Conservation (phyloP, 2,113 vertebrate species). For the Oncorhynchus nerka region DNA sequence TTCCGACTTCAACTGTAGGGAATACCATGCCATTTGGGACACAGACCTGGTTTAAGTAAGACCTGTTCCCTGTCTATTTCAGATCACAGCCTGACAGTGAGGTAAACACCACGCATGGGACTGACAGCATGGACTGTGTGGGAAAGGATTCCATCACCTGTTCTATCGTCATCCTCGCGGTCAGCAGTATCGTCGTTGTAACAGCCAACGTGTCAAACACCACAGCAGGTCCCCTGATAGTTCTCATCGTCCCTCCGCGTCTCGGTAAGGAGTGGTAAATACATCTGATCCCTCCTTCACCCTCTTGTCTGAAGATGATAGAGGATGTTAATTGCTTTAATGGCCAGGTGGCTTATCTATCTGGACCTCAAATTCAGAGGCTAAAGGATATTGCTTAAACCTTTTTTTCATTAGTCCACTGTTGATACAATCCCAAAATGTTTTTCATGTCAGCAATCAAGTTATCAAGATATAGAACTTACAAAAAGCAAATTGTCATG, state of each 20-base stretch:
- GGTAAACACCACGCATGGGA: conserved; percentile 23
- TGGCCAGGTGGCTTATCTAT: too few relatives aligned
- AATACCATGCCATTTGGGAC: too few relatives aligned
- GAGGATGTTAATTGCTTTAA: too few relatives aligned
- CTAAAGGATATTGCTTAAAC: too few relatives aligned
- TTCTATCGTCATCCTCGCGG: conserved; percentile 47
- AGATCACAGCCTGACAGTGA: conserved; percentile 18
- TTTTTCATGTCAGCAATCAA: too few relatives aligned
- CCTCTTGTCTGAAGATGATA: neutral
- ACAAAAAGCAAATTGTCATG: too few relatives aligned
- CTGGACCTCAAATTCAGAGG: too few relatives aligned
- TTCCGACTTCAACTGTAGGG: too few relatives aligned
- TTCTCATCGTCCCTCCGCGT: conserved; percentile 48
- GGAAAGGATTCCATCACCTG: conserved; percentile 64
- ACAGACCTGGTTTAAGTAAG: too few relatives aligned
- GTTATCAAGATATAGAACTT: too few relatives aligned
- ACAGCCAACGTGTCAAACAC: conserved; percentile 59
- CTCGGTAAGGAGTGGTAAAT: conserved; percentile 45
- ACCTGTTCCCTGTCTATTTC: conserved; percentile 31
- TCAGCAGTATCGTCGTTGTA: conserved; percentile 62
- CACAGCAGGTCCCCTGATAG: conserved; percentile 23
- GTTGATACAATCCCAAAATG: too few relatives aligned
- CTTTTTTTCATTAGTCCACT: too few relatives aligned
- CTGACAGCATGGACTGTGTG: conserved; percentile 54
- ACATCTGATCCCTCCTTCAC: neutral